Conservation (phyloP, 2,113 vertebrate genomes). For the Bufo gargarizans region DNA sequence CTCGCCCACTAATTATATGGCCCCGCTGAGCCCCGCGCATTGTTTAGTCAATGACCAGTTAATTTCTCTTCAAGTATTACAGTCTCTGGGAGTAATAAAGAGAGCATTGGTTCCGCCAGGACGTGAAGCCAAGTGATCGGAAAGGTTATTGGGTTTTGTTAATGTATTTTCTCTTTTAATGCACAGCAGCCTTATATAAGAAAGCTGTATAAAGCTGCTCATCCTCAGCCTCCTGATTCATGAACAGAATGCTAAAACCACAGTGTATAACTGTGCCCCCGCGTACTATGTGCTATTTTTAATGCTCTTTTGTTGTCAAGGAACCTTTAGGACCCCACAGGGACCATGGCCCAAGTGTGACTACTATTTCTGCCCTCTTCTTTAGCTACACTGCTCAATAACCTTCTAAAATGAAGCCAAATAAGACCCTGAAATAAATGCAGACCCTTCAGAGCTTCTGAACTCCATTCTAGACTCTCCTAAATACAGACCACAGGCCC, state of each 20-base stretch:
- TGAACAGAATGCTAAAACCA: not conserved
- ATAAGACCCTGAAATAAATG: too few relatives aligned
- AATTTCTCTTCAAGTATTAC: not conserved
- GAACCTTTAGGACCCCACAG: too few relatives aligned
- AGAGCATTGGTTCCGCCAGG: not conserved
- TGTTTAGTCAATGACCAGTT: slow-evolving; percentile 1
- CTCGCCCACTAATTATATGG: not conserved
- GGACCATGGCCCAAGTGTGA: too few relatives aligned
- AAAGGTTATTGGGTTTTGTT: not conserved
- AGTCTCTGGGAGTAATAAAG: not conserved
- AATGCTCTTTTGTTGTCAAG: too few relatives aligned
- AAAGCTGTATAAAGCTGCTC: not conserved
- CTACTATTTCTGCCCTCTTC: too few relatives aligned
- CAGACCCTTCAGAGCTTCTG: too few relatives aligned
- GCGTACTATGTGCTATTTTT: too few relatives aligned
- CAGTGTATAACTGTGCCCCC: not conserved
- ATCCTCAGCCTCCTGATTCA: not conserved
- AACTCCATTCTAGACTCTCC: too few relatives aligned
- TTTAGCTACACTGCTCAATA: too few relatives aligned
- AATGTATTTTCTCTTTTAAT: not conserved
- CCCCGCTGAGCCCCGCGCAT: not conserved
- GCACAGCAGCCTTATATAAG: not conserved
- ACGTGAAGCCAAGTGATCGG: not conserved
- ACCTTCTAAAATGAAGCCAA: too few relatives aligned
- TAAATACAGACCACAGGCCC: too few relatives aligned